These are phyloP conservation scores for Drosophila sturtevanti DNA, from an alignment of 1,140 invertebrate genomes.

Conservation along the genomic window DNA sequence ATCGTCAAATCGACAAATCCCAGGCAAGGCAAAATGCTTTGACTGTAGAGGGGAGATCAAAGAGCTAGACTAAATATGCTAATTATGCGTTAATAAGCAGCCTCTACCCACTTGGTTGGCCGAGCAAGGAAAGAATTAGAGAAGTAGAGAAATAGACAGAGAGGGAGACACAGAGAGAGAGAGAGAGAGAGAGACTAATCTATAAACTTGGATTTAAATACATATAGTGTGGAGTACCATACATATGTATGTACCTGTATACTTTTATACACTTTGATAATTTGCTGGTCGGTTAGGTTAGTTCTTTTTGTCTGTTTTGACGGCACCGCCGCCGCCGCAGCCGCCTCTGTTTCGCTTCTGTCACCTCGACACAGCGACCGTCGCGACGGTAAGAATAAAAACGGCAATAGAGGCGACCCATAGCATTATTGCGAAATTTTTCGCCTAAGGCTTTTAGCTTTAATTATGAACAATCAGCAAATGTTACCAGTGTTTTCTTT, in stretches of 20 bases:
- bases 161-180: constrained; percentile 3
- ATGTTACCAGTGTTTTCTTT: constrained; percentile 37
- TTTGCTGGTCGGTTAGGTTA: constrained; percentile 53
- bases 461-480: constrained; percentile 77
- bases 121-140: constrained; percentile 28
- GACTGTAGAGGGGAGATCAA: constrained; percentile 45
- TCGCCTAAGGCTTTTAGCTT: constrained; percentile 58
- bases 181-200: neutral
- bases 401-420: constrained; percentile 8
- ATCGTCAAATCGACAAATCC: constrained; percentile 60
- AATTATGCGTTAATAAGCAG: constrained; percentile 80
- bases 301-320: constrained; percentile 25
- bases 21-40: constrained; percentile 14
- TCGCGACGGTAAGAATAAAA: constrained; percentile 14
- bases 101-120: constrained; percentile 39
- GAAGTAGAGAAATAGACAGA: constrained; percentile 6
- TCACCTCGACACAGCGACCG: constrained; percentile 40
- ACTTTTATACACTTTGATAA: constrained; percentile 57
- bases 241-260: constrained; percentile 9
- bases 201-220: constrained; percentile 12
- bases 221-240: neutral
- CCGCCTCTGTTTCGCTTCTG: constrained; percentile 8
- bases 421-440: constrained; percentile 74
- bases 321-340: neutral
- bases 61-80: constrained; percentile 72